Conservation (phyloP, 2,888 invertebrate genomes). For the Tachina fera region DNA sequence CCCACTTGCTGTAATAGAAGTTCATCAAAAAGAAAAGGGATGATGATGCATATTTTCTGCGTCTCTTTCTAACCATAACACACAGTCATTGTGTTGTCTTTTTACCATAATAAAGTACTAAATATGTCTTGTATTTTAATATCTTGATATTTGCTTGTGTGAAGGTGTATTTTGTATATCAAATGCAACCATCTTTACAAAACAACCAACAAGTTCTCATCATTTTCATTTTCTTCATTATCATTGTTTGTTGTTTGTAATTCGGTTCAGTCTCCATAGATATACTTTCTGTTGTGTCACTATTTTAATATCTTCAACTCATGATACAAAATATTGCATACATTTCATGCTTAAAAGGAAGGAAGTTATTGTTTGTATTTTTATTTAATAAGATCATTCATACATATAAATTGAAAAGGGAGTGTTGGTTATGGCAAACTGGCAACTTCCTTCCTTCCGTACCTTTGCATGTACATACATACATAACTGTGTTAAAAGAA, state of each 20-base stretch:
- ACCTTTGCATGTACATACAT: background rate
- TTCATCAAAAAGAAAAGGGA: constrained; percentile 19
- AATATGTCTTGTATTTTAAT: constrained; percentile 26
- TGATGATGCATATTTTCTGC: constrained; percentile 1
- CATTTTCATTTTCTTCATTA: constrained; percentile 19
- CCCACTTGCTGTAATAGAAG: background rate
- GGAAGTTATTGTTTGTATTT: constrained; percentile 53
- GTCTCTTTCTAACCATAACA: constrained; percentile 14
- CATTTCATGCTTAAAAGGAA: constrained; percentile 41
- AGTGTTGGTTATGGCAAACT: constrained; percentile 41
- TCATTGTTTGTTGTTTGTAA: constrained; percentile 32
- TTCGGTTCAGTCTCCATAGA: background rate
- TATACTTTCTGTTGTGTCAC: constrained; percentile 20
- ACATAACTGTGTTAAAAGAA: constrained; percentile 3
- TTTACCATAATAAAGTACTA: constrained; percentile 38
- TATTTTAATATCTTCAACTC: background rate
- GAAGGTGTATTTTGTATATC: constrained; percentile 46
- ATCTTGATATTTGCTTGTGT: constrained; percentile 28
- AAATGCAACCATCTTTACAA: constrained; percentile 54
- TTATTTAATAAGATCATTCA: constrained; percentile 8
- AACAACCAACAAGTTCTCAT: constrained; percentile 64
- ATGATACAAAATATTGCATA: background rate
- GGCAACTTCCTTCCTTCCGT: constrained; percentile 54
- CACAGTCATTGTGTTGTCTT: background rate
- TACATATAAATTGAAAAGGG: constrained; percentile 50